Evolutionary conservation across 2,888 invertebrate species (phyloP), one percentile per base, ranked within the genome.

Genomic region (Eumerus sabulonum): DNA sequence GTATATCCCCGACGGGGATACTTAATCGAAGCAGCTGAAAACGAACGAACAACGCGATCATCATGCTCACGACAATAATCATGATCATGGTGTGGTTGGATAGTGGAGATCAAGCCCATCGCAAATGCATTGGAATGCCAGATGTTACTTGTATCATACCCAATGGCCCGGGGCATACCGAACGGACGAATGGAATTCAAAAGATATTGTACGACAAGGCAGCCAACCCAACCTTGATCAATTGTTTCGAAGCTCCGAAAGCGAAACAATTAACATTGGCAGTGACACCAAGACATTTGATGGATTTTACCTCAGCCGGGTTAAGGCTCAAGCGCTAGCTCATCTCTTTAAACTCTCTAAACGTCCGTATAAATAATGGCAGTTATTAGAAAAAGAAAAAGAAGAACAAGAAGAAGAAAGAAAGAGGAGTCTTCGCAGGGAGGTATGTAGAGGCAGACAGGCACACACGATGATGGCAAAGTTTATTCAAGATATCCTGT

Each of bases 51-150:
- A 51, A 40, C 14, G n/a, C n/a, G 53, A 59, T 68, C 35, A 68
- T 68, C 35, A 59, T 64, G 53, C 51, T 60, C 38, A 45, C 17
- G 17, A 68, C 63, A 27, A 76, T 57, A 40, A 76, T 36, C 59
- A 66, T 66, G 59, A 68, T 35, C 57, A 14, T 48, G 48, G 14
- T 40, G 60, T 44, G 45, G 50, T n/a, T 42, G 60, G 50, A 67
- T 57, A 59, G 71, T 48, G 71, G 60, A 71, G 59, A 64, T 64
- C 64, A 63, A 60, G 60, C 64, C 67, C 72, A 57, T 77, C 40
- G n/a, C 47, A 60, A 57, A 57, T 77, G 79, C 68, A 64, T 59
- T 74, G 79, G 74, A 79, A 77, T 77, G 67, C 68, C 77, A 68
- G 67, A 77, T 77, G 67, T 57, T 72, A 72, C 27, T 27, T 7